A percentile compares a stretch with the other conserved stretches of the same genome.
Evolutionary conservation across 2,888 invertebrate genomes (phyloP).

Genomic region (Acleris sparsana): DNA sequence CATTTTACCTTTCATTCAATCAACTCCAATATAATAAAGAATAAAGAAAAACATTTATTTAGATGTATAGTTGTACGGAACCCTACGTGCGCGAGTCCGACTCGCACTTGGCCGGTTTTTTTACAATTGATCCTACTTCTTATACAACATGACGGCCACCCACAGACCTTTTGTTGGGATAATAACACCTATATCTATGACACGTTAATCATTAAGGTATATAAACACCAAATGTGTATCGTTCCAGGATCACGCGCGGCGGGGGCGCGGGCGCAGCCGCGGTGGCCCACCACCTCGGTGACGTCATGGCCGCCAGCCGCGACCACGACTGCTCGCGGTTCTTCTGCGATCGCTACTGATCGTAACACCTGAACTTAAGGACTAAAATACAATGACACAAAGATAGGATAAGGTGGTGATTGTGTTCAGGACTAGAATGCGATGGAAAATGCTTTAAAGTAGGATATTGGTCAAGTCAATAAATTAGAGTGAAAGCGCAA

Average conservation of each 20-base stretch:
- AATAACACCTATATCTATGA: too few relatives aligned
- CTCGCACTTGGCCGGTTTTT: too few relatives aligned
- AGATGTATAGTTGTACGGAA: too few relatives aligned
- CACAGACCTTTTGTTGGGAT: too few relatives aligned
- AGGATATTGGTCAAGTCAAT: neutral
- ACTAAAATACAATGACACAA: neutral
- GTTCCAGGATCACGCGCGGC: constrained; percentile 86
- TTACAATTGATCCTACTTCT: too few relatives aligned
- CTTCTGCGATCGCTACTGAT: constrained; percentile 76
- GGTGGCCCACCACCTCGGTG: constrained; percentile 87
- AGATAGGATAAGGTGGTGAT: neutral
- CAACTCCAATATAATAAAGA: too few relatives aligned
- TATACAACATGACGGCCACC: too few relatives aligned
- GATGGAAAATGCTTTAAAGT: constrained; percentile 23
- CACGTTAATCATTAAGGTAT: too few relatives aligned
- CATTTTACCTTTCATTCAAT: too few relatives aligned
- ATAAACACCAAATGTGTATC: neutral
- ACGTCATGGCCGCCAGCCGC: constrained; percentile 89
- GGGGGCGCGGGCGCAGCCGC: constrained; percentile 80
- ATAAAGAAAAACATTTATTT: too few relatives aligned
- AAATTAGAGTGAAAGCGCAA: too few relatives aligned
- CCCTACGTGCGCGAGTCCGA: too few relatives aligned
- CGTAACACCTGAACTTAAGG: neutral
- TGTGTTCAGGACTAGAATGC: constrained; percentile 18
- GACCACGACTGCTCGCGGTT: constrained; percentile 87